A percentile compares a stretch with the other conserved stretches of the same genome.
Conservation (phyloP, 2,113 vertebrate species). For the Sprattus sprattus region DNA sequence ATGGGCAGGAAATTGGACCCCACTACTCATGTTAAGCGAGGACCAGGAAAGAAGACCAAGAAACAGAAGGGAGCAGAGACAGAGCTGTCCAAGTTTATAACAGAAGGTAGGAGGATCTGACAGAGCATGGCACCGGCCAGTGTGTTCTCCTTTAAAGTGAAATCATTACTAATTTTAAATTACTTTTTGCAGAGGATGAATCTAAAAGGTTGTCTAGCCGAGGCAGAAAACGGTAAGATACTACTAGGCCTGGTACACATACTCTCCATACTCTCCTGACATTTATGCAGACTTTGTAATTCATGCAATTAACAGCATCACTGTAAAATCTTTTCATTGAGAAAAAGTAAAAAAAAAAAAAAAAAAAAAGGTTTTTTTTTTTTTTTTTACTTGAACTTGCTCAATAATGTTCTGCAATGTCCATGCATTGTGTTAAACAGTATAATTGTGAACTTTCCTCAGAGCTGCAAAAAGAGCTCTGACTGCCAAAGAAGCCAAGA, state of each 20-base stretch:
- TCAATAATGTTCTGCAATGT: too few relatives aligned
- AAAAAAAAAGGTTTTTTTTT: neutral
- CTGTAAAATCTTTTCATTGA: neutral
- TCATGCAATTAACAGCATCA: neutral
- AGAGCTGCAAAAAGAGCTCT: constrained; percentile 69
- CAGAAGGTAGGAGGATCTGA: constrained; percentile 61
- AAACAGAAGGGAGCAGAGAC: constrained; percentile 91
- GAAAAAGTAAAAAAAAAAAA: too few relatives aligned
- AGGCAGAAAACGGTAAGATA: constrained; percentile 78
- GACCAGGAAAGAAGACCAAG: constrained; percentile 84
- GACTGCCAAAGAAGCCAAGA: constrained; percentile 21
- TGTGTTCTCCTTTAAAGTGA: neutral
- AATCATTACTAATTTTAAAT: neutral
- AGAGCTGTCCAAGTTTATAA: constrained; percentile 81
- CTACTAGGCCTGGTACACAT: neutral
- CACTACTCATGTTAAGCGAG: constrained; percentile 79
- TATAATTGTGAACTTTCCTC: constrained; percentile 23
- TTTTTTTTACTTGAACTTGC: neutral
- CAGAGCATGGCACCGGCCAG: neutral
- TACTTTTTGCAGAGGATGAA: constrained; percentile 48
- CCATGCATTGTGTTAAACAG: neutral
- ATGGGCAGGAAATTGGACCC: constrained; percentile 94
- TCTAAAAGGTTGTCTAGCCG: constrained; percentile 83
- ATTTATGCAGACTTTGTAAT: neutral
- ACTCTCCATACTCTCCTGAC: neutral